Evolutionary conservation across 2,888 invertebrate species (phyloP), one percentile per base, ranked within the genome.

Genomic region (Ariolimax columbianus): DNA sequence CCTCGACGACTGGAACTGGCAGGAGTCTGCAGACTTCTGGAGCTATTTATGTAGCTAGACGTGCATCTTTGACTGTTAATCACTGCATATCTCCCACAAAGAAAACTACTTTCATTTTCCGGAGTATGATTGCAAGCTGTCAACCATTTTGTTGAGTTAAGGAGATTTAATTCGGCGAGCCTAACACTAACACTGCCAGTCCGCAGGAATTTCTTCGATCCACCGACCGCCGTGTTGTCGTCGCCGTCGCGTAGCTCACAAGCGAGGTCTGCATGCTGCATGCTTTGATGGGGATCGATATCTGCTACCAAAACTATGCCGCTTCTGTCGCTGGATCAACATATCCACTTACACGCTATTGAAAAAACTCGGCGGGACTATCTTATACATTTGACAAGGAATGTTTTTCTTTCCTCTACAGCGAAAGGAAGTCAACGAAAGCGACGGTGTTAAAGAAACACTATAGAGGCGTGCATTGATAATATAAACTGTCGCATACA

Each of bases 161-260:
- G 4, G 30, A 30, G 11, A 30, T 75, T 43, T 75, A 51, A 47
- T 47, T 43, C 9, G 14, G 40, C 36, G 19, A 68, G 43, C 4
- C 40, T 40, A 40, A 59, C 36, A n/a, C 79, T 17, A n/a, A 72
- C 82, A 36, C 30, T 36, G n/a, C 68, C 59, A 63, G n/a, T 82
- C 33, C 68, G 77, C 36, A 77, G 77, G 83, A 83, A 83, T 83
- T 59, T 77, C 75, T 82, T 83, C 83, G 83, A 83, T 77, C 75
- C 33, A 40, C 77, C 30, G 51, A 47, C 17, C 17, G 43, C 14
- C 47, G 30, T 72, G 33, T 63, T 63, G 59, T 79, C n/a, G 63
- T 55, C 59, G 59, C 38, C n/a, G 63, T 55, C 59, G 59, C 38
- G 38, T n/a, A 59, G 66, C 30, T 26, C 47, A 72, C 72, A 55